A percentile compares a stretch with the other conserved stretches of the same genome.
Conservation (phyloP, 2,113 vertebrate species). For the Gadus macrocephalus region DNA sequence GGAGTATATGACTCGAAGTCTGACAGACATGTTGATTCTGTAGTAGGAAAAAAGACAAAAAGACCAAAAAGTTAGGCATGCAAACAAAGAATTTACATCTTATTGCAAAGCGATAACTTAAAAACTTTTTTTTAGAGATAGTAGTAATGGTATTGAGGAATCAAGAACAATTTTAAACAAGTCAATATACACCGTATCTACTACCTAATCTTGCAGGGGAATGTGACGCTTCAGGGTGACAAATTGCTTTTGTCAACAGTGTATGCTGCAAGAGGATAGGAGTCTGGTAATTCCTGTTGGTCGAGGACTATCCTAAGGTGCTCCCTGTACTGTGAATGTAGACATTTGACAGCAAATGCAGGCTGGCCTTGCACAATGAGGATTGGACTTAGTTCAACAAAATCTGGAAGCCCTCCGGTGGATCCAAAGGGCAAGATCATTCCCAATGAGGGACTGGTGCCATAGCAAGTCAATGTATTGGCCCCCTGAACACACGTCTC, state of each 20-base stretch:
- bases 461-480: constrained; percentile 24
- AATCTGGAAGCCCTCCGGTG: constrained; percentile 17
- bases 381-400: constrained; percentile 1
- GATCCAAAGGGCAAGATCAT: constrained; percentile 29
- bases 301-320: constrained; percentile 18
- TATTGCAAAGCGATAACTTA: too few relatives aligned
- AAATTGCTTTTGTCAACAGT: constrained; percentile 13
- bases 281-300: constrained; percentile 18
- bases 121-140: neutral
- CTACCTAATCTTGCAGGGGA: constrained; percentile 7
- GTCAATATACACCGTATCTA: constrained; percentile 14
- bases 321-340: constrained; percentile 29
- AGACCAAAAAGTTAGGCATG: neutral
- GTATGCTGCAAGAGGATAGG: constrained; percentile 20
- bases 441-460: constrained; percentile 25
- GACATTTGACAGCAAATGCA: constrained; percentile 27
- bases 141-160: constrained; percentile 1
- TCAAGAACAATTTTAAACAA: constrained; percentile 4
- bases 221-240: constrained; percentile 21
- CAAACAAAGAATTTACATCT: neutral
- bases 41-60: constrained; percentile 1
- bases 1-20: constrained; percentile 20
- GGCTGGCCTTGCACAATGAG: constrained; percentile 13
- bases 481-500: constrained; percentile 5
- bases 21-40: constrained; percentile 22